A percentile compares a stretch with the other conserved stretches of the same genome.
phyloP scores from a whole-genome alignment of 2,113 vertebrate species.

The Spea multiplicata region DNA sequence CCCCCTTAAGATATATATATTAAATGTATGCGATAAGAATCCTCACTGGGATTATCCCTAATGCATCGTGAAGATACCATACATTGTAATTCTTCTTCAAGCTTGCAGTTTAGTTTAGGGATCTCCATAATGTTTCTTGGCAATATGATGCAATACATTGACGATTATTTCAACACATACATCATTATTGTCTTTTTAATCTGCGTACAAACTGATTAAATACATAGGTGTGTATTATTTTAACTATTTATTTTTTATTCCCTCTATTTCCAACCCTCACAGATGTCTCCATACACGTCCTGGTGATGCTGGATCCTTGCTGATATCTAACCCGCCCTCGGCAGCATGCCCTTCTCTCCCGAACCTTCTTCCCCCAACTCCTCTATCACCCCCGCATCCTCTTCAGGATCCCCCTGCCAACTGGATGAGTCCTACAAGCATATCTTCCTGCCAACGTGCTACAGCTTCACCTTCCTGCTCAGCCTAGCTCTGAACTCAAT shows the following conservation, averaged over 20 bases:
- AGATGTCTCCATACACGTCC: background rate
- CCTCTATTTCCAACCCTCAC: background rate
- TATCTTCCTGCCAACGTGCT: slow-evolving; percentile 75
- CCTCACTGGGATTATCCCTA: no score
- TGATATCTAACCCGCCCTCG: background rate
- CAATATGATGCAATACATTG: no score
- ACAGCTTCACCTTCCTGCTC: slow-evolving; percentile 75
- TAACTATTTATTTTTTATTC: background rate
- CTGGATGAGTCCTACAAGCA: slow-evolving; percentile 79
- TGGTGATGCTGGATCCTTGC: slow-evolving; percentile 24
- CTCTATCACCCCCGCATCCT: slow-evolving; percentile 2
- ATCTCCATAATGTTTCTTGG: no score
- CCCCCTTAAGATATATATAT: no score
- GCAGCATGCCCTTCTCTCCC: slow-evolving; percentile 8
- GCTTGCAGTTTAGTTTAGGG: no score
- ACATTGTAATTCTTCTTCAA: no score
- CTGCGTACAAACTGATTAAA: no score
- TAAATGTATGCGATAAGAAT: no score
- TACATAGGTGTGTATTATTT: no score
- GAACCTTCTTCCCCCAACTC: background rate
- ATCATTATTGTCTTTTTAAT: no score
- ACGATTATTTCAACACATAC: no score
- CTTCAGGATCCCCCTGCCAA: slow-evolving; percentile 59
- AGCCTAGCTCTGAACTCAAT: slow-evolving; percentile 74
- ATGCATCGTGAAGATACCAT: no score